A percentile compares a stretch with the other conserved stretches of the same genome.
Evolutionary conservation across 2,113 vertebrate genomes (phyloP).

Genomic region (Campylorhamphus procurvoides): DNA sequence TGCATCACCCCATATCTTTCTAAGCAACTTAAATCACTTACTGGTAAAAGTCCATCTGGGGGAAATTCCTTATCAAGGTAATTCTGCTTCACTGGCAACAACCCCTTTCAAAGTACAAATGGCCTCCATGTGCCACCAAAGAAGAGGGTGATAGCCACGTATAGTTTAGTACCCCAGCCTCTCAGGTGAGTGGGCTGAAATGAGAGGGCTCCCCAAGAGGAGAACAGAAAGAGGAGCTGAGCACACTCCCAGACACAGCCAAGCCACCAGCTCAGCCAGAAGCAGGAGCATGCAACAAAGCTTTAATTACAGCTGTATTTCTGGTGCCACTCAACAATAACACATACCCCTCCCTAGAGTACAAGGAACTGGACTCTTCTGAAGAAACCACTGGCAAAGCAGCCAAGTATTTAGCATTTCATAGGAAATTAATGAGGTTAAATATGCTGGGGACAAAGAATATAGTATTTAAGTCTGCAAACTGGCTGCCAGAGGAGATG

Average conservation of each 20-base stretch:
- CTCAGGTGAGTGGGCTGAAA: not conserved
- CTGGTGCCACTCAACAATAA: not conserved
- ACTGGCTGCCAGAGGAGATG: not conserved
- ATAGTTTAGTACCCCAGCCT: not conserved
- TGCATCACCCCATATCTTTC: not conserved
- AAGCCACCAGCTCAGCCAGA: not conserved
- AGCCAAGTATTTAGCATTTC: not conserved
- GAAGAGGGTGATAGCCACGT: not conserved
- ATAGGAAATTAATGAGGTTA: not conserved
- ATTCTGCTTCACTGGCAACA: not conserved
- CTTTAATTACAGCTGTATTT: not conserved
- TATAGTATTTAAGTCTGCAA: not conserved
- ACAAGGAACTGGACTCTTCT: not conserved
- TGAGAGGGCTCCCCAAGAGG: not conserved
- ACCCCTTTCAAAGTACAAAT: not conserved
- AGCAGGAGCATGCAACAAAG: not conserved
- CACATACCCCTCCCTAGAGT: fast-evolving
- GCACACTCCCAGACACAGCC: fast-evolving
- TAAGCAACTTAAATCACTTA: not conserved
- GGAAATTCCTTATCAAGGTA: not conserved
- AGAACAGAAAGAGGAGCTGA: not conserved
- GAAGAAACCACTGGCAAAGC: not conserved
- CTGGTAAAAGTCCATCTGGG: not conserved
- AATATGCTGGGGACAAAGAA: not conserved
- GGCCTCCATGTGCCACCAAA: fast-evolving